These are phyloP conservation scores for Nesospiza acunhae DNA, from an alignment of 2,113 vertebrate genomes.

Conservation along the genomic window DNA sequence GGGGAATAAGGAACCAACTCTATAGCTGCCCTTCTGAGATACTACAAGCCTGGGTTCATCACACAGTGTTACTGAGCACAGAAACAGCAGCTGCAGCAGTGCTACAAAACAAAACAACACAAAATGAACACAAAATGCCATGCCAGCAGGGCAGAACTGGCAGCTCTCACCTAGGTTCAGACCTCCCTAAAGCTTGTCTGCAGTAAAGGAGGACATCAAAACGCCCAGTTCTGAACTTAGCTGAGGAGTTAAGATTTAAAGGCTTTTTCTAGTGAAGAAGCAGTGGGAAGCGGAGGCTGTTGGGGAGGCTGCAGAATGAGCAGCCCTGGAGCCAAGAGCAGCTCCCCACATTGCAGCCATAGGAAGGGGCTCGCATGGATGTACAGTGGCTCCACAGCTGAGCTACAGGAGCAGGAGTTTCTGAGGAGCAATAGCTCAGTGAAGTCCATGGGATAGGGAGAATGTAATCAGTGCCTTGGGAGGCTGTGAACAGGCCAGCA, in stretches of 20 bases:
- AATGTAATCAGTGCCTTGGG: neutral
- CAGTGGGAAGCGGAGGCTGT: neutral
- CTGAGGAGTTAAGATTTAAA: neutral
- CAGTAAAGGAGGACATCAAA: neutral
- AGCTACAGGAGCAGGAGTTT: neutral
- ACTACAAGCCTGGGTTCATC: neutral
- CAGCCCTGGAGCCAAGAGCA: neutral
- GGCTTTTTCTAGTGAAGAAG: neutral
- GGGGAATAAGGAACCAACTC: neutral
- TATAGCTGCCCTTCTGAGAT: neutral
- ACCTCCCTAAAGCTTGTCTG: neutral
- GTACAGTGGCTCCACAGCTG: neutral
- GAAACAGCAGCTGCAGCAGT: neutral
- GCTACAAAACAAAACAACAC: neutral
- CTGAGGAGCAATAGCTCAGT: neutral
- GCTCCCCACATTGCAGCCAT: neutral
- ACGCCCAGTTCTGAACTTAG: neutral
- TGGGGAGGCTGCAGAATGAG: neutral
- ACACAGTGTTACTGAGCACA: neutral
- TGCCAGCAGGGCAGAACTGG: neutral
- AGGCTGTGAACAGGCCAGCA: neutral
- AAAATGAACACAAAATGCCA: fast-evolving
- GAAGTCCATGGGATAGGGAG: neutral
- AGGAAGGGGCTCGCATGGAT: neutral
- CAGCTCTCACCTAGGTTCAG: neutral